Percentiles rank a stretch among this genome's conserved stretches.
phyloP scores from a whole-genome alignment of 2,888 invertebrate species.

The Idaea straminata region DNA sequence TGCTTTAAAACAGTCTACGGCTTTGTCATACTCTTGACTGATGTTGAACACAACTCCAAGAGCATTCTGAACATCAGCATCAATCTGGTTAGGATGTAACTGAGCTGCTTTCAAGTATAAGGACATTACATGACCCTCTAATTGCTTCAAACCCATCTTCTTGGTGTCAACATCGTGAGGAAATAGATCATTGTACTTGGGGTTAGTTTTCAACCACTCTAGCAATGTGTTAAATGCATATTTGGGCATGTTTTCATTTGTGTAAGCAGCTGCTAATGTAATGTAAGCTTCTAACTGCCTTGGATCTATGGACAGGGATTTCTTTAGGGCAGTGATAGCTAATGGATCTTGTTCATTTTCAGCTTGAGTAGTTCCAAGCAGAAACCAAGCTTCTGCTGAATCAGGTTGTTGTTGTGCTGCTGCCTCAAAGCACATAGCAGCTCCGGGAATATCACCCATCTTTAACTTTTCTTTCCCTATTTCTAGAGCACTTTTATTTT shows the following conservation, averaged over 20 bases:
- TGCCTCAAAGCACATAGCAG: conserved; percentile 97
- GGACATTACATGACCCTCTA: conserved; percentile 84
- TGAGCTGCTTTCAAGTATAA: conserved; percentile 90
- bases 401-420: conserved; percentile 91
- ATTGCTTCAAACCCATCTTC: conserved; percentile 65
- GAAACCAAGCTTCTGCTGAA: conserved; percentile 91
- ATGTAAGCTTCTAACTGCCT: conserved; percentile 91
- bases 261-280: conserved; percentile 95
- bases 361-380: conserved; percentile 95
- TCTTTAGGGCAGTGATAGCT: conserved; percentile 95
- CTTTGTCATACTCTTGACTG: conserved; percentile 96
- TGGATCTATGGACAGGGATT: conserved; percentile 89
- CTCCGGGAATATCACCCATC: conserved; percentile 95
- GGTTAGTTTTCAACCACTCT: conserved; percentile 89
- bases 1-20: conserved; percentile 96
- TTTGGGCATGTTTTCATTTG: conserved; percentile 96
- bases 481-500: conserved; percentile 88
- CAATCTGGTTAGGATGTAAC: conserved; percentile 85
- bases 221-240: conserved; percentile 91
- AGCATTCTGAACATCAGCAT: conserved; percentile 95
- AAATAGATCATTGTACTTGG: conserved; percentile 88
- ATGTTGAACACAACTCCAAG: conserved; percentile 97
- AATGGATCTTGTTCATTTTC: conserved; percentile 98
- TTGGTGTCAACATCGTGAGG: conserved; percentile 72
- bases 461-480: conserved; percentile 91